phyloP scores from a whole-genome alignment of 2,113 vertebrate species.

The Rhipidura dahli region DNA sequence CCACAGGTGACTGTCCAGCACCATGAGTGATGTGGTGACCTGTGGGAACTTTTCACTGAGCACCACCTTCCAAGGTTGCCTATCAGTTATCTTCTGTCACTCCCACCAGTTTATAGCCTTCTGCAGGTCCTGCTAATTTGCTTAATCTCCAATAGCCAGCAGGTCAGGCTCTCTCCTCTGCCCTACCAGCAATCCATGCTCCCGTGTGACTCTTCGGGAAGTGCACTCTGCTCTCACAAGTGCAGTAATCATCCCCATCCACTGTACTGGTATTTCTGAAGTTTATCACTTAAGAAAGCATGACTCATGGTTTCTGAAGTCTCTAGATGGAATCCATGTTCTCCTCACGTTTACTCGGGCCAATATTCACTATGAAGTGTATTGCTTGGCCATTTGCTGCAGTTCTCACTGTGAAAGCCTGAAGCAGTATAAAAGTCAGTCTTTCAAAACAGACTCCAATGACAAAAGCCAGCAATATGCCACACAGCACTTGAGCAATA shows the following conservation, averaged over 20 bases:
- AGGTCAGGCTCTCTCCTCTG: neutral
- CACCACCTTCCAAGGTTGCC: neutral
- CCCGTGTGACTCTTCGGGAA: neutral
- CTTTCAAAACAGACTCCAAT: slow-evolving; percentile 44
- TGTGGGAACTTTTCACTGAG: neutral
- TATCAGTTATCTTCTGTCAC: neutral
- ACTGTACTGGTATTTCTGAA: neutral
- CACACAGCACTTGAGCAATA: slow-evolving; percentile 43
- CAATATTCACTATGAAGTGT: neutral
- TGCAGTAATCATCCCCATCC: neutral
- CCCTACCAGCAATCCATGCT: neutral
- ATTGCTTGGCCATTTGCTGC: neutral
- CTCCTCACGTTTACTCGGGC: neutral
- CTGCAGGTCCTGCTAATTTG: neutral
- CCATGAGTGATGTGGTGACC: neutral
- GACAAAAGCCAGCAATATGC: slow-evolving; percentile 54
- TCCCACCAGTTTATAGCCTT: neutral
- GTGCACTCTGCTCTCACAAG: neutral
- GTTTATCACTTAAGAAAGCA: neutral
- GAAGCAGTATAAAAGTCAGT: slow-evolving; percentile 21
- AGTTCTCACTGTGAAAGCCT: neutral
- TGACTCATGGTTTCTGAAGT: neutral
- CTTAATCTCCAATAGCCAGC: neutral
- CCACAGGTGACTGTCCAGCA: neutral
- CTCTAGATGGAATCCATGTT: neutral